phyloP scores from a whole-genome alignment of 2,113 vertebrate genomes.

The Lamprotornis superbus region DNA sequence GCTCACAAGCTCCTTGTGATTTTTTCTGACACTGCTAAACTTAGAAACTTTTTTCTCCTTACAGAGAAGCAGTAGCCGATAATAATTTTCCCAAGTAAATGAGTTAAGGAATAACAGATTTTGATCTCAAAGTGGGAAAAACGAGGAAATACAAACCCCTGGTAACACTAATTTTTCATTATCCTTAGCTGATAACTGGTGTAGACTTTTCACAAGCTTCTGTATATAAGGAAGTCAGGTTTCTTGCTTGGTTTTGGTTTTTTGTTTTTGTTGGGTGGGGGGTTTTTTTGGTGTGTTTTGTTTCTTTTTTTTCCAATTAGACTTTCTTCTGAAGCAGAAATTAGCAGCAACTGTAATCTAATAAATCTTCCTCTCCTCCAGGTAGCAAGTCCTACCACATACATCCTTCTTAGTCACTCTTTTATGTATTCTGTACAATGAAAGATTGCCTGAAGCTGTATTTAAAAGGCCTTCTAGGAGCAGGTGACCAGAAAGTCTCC shows the following conservation, averaged over 20 bases:
- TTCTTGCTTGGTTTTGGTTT: not conserved
- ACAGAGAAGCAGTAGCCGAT: not conserved
- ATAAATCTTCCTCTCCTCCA: not conserved
- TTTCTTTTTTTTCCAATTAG: not conserved
- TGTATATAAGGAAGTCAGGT: not conserved
- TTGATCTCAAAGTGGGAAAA: not conserved
- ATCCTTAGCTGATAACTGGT: not conserved
- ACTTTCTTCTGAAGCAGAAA: not conserved
- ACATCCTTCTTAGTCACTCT: not conserved
- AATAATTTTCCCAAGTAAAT: not conserved
- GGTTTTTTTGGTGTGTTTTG: not conserved
- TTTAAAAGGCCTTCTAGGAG: not conserved
- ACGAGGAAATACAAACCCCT: not conserved
- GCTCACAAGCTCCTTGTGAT: not conserved
- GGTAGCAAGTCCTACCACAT: not conserved
- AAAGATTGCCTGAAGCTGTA: not conserved
- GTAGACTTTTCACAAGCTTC: not conserved
- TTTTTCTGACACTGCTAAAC: not conserved
- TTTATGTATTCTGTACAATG: not conserved
- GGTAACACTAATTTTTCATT: not conserved
- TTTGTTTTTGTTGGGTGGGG: too few relatives aligned
- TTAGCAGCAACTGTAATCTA: not conserved
- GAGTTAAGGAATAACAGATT: not conserved
- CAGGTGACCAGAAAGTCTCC: not conserved
- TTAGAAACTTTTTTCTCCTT: not conserved